Percentiles rank a stretch among this genome's conserved stretches.
phyloP scores from a whole-genome alignment of 2,797 vertebrate genomes.

The Poliocrania exsul region DNA sequence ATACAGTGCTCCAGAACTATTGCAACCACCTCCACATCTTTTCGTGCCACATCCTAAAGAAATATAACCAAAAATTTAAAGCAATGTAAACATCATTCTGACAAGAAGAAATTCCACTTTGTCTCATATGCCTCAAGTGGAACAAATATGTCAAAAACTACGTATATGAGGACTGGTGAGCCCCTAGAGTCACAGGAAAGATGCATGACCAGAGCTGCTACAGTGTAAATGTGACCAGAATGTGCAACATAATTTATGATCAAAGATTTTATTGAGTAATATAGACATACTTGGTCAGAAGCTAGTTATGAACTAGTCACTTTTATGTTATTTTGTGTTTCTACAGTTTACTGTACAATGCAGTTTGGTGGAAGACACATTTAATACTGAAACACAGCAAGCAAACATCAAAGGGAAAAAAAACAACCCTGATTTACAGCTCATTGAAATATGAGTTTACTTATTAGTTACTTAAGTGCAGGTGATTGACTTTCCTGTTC shows the following conservation, averaged over 20 bases:
- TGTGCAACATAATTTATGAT: neutral
- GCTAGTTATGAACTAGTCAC: neutral
- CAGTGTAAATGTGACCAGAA: neutral
- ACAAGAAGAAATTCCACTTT: neutral
- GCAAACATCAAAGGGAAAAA: neutral
- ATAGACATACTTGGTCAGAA: neutral
- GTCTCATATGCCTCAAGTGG: neutral
- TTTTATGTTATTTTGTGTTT: neutral
- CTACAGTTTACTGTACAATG: neutral
- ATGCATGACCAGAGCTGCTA: neutral
- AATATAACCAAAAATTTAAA: neutral
- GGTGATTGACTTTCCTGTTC: neutral
- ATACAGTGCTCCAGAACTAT: neutral
- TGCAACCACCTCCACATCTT: neutral
- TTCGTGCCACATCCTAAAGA: neutral
- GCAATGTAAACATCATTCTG: neutral
- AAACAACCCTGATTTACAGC: accelerated
- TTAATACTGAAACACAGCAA: neutral
- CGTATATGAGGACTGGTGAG: neutral
- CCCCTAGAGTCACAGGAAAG: neutral
- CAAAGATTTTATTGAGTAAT: neutral
- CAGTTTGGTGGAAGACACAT: neutral
- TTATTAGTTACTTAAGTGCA: neutral
- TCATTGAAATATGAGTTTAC: neutral
- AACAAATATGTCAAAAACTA: neutral